These are phyloP conservation scores for Dreissena rostriformis DNA, from an alignment of 1,140 invertebrate species.

Conservation along the genomic window DNA sequence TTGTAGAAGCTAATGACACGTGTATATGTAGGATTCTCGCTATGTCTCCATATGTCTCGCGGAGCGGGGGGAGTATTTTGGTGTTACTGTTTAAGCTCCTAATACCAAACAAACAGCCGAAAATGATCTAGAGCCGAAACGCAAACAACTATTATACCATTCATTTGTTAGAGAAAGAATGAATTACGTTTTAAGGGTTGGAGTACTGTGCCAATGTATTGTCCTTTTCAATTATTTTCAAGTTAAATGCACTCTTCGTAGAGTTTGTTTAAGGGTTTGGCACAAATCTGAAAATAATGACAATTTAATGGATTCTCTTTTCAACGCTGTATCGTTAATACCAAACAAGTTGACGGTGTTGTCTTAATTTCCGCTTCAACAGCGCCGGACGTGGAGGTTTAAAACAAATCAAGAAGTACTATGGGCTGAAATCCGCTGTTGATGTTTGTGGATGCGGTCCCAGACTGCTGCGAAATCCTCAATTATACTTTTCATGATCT, in stretches of 20 bases:
- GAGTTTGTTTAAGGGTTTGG: slow-evolving; percentile 49
- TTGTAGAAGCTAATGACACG: too few species aligned
- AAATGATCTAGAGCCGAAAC: slow-evolving; percentile 39
- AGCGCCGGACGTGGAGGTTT: not conserved
- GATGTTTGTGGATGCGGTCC: not conserved
- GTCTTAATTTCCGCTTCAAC: slow-evolving; percentile 44
- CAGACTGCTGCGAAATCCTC: not conserved
- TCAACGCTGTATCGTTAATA: slow-evolving; percentile 36
- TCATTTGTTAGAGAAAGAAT: slow-evolving; percentile 33
- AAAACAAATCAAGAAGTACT: slow-evolving; percentile 1
- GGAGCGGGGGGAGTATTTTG: not conserved
- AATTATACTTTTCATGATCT: not conserved
- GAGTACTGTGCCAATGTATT: slow-evolving; percentile 14
- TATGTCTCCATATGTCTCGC: too few species aligned
- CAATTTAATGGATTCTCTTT: slow-evolving; percentile 50
- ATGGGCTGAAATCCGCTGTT: not conserved
- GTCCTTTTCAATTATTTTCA: slow-evolving; percentile 29
- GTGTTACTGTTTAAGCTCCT: slow-evolving; percentile 10
- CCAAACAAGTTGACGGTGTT: slow-evolving; percentile 23
- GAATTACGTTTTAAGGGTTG: slow-evolving; percentile 29
- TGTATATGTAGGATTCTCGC: too few species aligned
- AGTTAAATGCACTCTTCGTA: slow-evolving; percentile 37
- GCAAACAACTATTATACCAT: slow-evolving; percentile 31
- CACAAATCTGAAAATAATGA: slow-evolving; percentile 50
- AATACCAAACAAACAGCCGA: slow-evolving; percentile 50